Conservation (phyloP, 2,888 invertebrate genomes). For the Esperia sulphurella region DNA sequence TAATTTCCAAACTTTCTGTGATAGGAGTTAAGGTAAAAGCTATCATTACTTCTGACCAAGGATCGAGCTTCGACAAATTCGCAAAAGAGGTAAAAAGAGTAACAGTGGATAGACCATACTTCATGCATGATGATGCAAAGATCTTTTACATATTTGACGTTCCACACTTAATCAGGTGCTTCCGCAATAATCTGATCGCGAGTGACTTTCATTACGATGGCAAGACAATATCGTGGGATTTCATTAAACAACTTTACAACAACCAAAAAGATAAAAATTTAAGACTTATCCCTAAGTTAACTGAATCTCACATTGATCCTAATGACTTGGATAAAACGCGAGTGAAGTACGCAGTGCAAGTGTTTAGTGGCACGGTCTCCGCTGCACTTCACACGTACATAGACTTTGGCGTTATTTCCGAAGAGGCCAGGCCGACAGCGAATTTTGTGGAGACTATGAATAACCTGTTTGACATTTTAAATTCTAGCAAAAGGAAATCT, state of each 20-base stretch:
- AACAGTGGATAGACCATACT: conserved; percentile 20
- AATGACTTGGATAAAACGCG: conserved; percentile 13
- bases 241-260: conserved; percentile 15
- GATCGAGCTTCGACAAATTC: conserved; percentile 23
- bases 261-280: conserved; percentile 13
- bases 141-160: conserved; percentile 22
- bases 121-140: conserved; percentile 6
- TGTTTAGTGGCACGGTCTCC: conserved; percentile 8
- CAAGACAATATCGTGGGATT: conserved; percentile 18
- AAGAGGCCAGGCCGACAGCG: conserved; percentile 15
- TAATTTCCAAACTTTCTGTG: conserved; percentile 18
- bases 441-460: conserved; percentile 12
- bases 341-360: conserved; percentile 8
- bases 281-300: conserved; percentile 22
- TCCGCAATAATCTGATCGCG: conserved; percentile 10
- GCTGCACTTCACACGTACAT: conserved; percentile 12
- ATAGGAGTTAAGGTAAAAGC: conserved; percentile 23
- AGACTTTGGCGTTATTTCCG: conserved; percentile 3
- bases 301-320: conserved; percentile 19
- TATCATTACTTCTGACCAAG: conserved; percentile 23
- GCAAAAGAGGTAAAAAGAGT: conserved; percentile 22
- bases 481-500: conserved; percentile 11
- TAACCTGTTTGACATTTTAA: conserved; percentile 13
- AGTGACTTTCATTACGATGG: conserved; percentile 6
- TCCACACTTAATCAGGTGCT: conserved; percentile 19